These are phyloP conservation scores for Arvicanthis niloticus DNA, from an alignment of 2,113 vertebrate species.

Conservation along the genomic window DNA sequence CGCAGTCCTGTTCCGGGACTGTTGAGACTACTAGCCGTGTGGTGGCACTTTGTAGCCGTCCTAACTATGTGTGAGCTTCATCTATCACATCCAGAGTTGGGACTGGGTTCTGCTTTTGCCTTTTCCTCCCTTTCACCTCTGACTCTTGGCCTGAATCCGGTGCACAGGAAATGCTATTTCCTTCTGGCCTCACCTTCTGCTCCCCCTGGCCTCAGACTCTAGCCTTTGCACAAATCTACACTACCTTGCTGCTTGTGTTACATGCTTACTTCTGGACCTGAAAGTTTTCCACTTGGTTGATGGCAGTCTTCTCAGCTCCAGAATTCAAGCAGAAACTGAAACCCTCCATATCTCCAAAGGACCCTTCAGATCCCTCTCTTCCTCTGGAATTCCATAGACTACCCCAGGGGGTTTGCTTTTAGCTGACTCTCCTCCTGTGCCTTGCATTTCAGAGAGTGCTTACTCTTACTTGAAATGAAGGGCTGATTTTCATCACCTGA, in stretches of 20 bases:
- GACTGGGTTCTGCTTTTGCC: neutral
- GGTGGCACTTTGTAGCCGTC: neutral
- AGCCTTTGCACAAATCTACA: conserved; percentile 8
- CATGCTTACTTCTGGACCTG: neutral
- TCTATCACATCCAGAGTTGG: neutral
- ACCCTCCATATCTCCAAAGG: accelerated
- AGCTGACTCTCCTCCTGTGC: neutral
- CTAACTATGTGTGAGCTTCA: neutral
- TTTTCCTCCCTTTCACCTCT: neutral
- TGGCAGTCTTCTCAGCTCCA: neutral
- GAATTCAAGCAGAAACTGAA: neutral
- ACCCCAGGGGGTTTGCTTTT: neutral
- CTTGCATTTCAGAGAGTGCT: conserved; percentile 6
- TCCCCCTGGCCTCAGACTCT: neutral
- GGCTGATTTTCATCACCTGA: conserved; percentile 4
- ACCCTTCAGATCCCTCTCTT: neutral
- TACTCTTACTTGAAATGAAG: neutral
- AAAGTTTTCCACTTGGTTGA: neutral
- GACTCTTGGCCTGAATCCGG: conserved; percentile 4
- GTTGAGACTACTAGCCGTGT: neutral
- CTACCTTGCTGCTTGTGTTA: conserved; percentile 6
- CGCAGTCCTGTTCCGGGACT: neutral
- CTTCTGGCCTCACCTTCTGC: neutral
- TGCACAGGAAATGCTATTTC: neutral
- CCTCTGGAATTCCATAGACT: neutral